These are phyloP conservation scores for Ceratotherium simum DNA, from an alignment of 2,113 vertebrate genomes.

Conservation along the genomic window DNA sequence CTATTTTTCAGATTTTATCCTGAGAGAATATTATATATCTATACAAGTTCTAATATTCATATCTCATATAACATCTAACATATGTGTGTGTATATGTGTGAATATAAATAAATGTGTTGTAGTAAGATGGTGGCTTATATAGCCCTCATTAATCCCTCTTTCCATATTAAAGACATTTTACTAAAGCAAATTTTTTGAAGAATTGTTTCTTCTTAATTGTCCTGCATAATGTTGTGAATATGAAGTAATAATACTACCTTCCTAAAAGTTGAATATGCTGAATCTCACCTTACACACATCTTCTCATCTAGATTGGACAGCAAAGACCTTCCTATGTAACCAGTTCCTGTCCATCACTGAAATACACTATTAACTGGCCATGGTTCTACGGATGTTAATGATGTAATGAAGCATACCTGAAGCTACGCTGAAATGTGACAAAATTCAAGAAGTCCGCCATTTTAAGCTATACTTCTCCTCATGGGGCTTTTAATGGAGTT, in stretches of 20 bases:
- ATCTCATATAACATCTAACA: not conserved
- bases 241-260: not conserved
- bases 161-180: constrained; percentile 33
- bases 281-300: not conserved
- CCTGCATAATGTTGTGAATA: constrained; percentile 40
- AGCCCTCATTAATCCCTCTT: constrained; percentile 31
- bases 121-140: constrained; percentile 23
- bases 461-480: constrained; percentile 35
- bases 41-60: constrained; percentile 22
- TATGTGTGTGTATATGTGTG: not conserved
- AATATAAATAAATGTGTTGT: constrained; percentile 45
- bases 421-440: not conserved
- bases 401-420: constrained; percentile 34
- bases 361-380: constrained; percentile 35
- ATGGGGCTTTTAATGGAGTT: constrained; percentile 25
- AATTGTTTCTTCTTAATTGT: constrained; percentile 44
- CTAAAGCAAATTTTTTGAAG: constrained; percentile 40
- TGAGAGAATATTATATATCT: not conserved
- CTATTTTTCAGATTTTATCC: constrained; percentile 45
- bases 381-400: not conserved
- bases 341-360: not conserved
- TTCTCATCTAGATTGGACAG: constrained; percentile 1
- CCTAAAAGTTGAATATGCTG: constrained; percentile 49
- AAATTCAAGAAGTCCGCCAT: constrained; percentile 17
- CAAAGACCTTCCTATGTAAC: not conserved